Conservation (phyloP, 2,888 invertebrate species). For the Dexiosoma caninum region DNA sequence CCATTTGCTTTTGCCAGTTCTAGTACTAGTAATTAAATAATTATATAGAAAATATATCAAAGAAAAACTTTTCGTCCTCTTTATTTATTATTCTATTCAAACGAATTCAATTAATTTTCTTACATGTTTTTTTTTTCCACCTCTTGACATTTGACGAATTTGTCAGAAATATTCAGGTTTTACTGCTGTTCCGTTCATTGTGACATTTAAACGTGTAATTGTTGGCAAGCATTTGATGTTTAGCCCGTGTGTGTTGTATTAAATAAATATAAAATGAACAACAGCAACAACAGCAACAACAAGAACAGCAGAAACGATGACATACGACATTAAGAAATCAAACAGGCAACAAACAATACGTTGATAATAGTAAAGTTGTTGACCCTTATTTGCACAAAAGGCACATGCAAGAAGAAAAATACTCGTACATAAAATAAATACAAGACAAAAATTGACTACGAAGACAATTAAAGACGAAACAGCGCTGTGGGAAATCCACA, state of each 20-base stretch:
- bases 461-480: slow-evolving; percentile 13
- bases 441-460: not conserved
- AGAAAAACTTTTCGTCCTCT: not conserved
- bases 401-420: too few relatives aligned
- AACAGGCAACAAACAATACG: not conserved
- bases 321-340: not conserved
- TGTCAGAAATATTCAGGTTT: not conserved
- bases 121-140: not conserved
- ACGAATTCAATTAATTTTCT: not conserved
- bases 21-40: not conserved
- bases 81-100: not conserved
- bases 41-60: not conserved
- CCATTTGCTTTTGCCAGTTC: too few relatives aligned
- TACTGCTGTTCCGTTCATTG: not conserved
- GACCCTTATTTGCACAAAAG: slow-evolving; percentile 54
- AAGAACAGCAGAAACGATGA: not conserved
- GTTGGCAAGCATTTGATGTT: not conserved
- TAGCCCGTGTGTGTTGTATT: not conserved
- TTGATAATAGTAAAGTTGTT: slow-evolving; percentile 54
- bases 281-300: too few relatives aligned
- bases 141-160: not conserved
- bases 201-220: not conserved
- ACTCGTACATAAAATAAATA: not conserved
- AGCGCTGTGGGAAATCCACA: not conserved
- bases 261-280: too few relatives aligned